Conservation (phyloP, 2,113 vertebrate species). For the Catagonus wagneri region DNA sequence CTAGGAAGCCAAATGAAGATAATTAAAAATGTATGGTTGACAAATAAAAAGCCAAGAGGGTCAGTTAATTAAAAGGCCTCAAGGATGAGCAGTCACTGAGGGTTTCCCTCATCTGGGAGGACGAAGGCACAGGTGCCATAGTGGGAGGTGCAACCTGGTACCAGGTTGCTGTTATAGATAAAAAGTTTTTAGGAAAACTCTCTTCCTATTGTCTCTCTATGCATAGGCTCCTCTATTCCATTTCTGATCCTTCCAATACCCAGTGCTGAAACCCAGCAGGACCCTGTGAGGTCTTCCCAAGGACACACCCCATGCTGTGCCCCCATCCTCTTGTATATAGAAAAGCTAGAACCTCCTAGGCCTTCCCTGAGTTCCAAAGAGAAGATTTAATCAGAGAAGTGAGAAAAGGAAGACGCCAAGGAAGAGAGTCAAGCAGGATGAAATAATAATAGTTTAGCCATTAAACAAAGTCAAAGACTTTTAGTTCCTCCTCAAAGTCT, state of each 20-base stretch:
- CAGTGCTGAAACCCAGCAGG: background rate
- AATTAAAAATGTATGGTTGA: background rate
- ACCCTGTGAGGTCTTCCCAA: background rate
- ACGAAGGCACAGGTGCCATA: accelerated
- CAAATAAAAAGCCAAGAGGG: conserved; percentile 15
- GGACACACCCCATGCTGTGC: background rate
- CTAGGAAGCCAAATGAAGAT: background rate
- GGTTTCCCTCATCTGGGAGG: background rate
- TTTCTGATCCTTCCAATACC: background rate
- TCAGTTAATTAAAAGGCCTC: conserved; percentile 35
- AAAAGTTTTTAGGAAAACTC: background rate
- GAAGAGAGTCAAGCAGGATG: background rate
- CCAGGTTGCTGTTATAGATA: background rate
- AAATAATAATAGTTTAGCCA: background rate
- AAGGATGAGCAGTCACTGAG: background rate
- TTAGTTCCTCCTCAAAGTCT: background rate
- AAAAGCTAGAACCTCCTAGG: background rate
- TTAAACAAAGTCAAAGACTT: background rate
- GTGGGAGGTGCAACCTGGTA: accelerated
- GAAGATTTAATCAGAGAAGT: background rate
- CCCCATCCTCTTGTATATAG: background rate
- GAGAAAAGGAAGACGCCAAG: background rate
- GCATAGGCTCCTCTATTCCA: background rate
- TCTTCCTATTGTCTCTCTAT: background rate
- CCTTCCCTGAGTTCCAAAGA: background rate